Evolutionary conservation across 2,888 invertebrate genomes (phyloP).

Genomic region (Parelbella ahira): DNA sequence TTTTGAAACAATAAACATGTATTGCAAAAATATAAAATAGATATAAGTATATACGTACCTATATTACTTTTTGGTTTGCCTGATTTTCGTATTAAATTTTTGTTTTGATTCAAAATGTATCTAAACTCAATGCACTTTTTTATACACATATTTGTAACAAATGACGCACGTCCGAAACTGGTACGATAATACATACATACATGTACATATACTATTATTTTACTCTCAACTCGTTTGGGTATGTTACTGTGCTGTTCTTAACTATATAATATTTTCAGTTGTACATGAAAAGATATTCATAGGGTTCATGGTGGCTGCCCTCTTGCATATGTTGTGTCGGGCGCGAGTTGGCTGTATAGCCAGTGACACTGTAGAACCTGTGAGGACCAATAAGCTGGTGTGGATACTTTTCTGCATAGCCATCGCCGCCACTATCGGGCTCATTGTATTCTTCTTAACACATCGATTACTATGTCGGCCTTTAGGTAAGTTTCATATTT

Average conservation of each 20-base stretch:
- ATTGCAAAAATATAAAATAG: too few relatives aligned
- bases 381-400: conserved; percentile 84
- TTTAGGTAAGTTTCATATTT: conserved; percentile 92
- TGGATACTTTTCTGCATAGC: conserved; percentile 87
- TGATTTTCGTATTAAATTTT: too few relatives aligned
- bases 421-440: conserved; percentile 88
- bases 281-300: conserved; percentile 95
- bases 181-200: too few relatives aligned
- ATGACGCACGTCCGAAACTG: too few relatives aligned
- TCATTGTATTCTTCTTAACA: conserved; percentile 92
- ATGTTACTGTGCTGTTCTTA: not conserved
- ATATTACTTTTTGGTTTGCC: too few relatives aligned
- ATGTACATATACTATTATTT: too few relatives aligned
- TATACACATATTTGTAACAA: too few relatives aligned
- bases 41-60: too few relatives aligned
- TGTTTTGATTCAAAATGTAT: too few relatives aligned
- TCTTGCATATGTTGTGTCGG: conserved; percentile 87
- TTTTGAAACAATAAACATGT: too few relatives aligned
- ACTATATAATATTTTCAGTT: conserved; percentile 79
- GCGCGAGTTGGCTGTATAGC: conserved; percentile 68
- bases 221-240: too few relatives aligned
- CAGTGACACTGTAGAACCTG: conserved; percentile 69
- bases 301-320: conserved; percentile 91
- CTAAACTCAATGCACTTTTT: too few relatives aligned
- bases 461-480: conserved; percentile 94